Evolutionary conservation across 1,140 invertebrate species (phyloP).

Genomic region (Diachasmimorpha longicaudata): DNA sequence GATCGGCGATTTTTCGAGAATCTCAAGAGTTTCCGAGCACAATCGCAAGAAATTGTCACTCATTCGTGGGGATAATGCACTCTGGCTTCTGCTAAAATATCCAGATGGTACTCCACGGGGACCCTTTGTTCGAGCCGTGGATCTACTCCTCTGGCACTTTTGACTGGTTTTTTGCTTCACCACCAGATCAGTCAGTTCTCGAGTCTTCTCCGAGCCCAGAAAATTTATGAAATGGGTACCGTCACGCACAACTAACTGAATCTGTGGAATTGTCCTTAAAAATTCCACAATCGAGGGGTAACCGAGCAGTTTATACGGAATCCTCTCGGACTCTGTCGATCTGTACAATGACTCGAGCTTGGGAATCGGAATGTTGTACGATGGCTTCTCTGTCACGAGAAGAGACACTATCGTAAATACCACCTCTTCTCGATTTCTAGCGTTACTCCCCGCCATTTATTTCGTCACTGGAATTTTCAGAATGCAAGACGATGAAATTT

Average conservation of each 20-base stretch:
- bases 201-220: constrained; percentile 37
- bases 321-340: constrained; percentile 25
- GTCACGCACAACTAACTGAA: constrained; percentile 16
- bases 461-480: too few relatives aligned
- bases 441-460: not conserved
- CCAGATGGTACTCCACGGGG: not conserved
- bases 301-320: constrained; percentile 40
- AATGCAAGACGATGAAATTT: too few relatives aligned
- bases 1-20: not conserved
- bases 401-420: constrained; percentile 32
- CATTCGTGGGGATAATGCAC: not conserved
- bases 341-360: constrained; percentile 32
- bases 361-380: not conserved
- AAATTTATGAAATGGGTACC: constrained; percentile 26
- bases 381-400: constrained; percentile 25
- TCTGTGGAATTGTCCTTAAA: constrained; percentile 29
- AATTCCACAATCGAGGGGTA: constrained; percentile 26
- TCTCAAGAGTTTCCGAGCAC: not conserved
- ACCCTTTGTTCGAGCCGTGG: too few relatives aligned
- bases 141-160: not conserved
- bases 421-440: constrained; percentile 13
- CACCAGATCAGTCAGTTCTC: constrained; percentile 43
- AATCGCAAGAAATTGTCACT: constrained; percentile 24
- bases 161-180: constrained; percentile 32
- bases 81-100: not conserved